These are phyloP conservation scores for Diachasma alloeum DNA, from an alignment of 1,140 invertebrate species.

Conservation along the genomic window DNA sequence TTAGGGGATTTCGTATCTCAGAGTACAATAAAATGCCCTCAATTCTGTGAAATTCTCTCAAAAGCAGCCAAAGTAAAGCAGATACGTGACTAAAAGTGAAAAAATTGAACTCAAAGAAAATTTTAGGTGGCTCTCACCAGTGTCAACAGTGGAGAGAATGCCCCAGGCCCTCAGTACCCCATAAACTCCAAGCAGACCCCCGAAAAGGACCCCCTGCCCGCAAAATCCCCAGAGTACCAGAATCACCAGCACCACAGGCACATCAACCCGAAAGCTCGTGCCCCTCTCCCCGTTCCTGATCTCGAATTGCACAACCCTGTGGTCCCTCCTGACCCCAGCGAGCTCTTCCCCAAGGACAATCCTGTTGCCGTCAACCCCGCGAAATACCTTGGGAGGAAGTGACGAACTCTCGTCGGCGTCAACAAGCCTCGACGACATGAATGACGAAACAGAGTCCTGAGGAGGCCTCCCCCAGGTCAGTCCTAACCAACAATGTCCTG, in stretches of 20 bases:
- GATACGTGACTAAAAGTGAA: too few relatives aligned
- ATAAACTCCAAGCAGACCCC: background rate
- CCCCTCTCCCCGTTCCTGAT: background rate
- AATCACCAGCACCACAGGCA: background rate
- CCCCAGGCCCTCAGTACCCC: background rate
- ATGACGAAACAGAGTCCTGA: background rate
- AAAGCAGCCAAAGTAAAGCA: too few relatives aligned
- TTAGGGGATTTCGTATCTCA: too few relatives aligned
- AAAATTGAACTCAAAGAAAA: too few relatives aligned
- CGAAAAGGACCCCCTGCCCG: background rate
- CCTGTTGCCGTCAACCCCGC: constrained; percentile 12
- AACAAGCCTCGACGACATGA: background rate
- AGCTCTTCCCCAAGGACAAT: background rate
- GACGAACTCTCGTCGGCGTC: background rate
- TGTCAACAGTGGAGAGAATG: background rate
- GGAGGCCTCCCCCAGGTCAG: background rate
- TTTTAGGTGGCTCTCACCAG: background rate
- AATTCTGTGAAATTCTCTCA: too few relatives aligned
- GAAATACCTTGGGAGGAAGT: background rate
- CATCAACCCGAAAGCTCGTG: background rate
- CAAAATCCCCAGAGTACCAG: background rate
- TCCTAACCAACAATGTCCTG: background rate
- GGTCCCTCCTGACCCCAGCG: background rate
- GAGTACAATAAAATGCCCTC: too few relatives aligned
- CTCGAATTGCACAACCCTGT: constrained; percentile 14